A percentile compares a stretch with the other conserved stretches of the same genome.
These are phyloP conservation scores for Acinonyx jubatus DNA, from an alignment of 2,113 vertebrate genomes.

Conservation along the genomic window DNA sequence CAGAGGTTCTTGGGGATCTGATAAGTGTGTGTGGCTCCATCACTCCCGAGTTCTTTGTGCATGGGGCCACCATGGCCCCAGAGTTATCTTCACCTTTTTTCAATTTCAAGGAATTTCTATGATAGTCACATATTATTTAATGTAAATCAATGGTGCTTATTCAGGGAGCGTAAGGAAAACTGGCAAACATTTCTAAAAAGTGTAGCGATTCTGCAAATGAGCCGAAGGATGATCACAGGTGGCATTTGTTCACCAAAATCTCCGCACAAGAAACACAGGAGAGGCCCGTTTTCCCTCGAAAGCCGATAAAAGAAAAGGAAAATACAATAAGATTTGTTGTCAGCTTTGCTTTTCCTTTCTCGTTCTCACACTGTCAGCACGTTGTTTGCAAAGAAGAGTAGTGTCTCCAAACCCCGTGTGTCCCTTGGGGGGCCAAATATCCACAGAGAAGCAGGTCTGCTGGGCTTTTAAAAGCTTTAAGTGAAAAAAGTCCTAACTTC, in stretches of 20 bases:
- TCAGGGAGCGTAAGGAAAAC: background rate
- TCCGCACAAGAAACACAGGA: rapidly evolving
- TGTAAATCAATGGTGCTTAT: background rate
- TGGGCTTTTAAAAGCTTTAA: background rate
- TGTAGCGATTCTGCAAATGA: no score
- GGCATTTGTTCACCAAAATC: background rate
- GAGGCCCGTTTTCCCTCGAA: background rate
- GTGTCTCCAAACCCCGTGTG: rapidly evolving
- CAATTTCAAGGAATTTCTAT: background rate
- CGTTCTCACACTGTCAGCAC: rapidly evolving
- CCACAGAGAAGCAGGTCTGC: background rate
- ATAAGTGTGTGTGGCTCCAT: rapidly evolving
- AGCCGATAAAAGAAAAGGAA: background rate
- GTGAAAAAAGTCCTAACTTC: no score
- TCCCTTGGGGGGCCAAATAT: background rate
- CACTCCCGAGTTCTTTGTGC: background rate
- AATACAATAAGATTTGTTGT: rapidly evolving
- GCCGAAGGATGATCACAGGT: no score
- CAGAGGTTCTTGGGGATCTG: background rate
- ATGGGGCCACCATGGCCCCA: rapidly evolving
- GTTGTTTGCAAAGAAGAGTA: background rate
- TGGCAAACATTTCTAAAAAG: background rate
- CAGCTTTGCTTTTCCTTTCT: rapidly evolving
- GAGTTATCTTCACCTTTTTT: background rate
- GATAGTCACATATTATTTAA: background rate